These are phyloP conservation scores for Phocoena phocoena DNA, from an alignment of 2,113 vertebrate genomes.

Conservation along the genomic window DNA sequence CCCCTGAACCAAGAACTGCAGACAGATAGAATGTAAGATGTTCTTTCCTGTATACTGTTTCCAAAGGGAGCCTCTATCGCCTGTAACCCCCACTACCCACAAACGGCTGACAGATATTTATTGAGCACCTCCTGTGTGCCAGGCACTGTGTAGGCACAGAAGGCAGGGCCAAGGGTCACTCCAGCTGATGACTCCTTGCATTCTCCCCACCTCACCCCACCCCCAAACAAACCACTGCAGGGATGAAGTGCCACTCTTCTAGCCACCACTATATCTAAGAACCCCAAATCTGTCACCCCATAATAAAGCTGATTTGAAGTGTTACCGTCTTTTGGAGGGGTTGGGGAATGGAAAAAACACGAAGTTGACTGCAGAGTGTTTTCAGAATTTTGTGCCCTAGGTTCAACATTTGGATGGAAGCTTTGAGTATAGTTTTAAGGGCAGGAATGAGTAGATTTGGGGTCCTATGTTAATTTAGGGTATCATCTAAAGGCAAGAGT, in stretches of 20 bases:
- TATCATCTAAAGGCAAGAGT: neutral
- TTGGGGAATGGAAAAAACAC: neutral
- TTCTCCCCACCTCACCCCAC: neutral
- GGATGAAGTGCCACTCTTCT: neutral
- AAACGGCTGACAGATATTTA: slow-evolving; percentile 10
- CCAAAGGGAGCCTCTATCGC: neutral
- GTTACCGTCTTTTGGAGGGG: neutral
- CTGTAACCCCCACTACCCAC: neutral
- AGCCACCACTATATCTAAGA: neutral
- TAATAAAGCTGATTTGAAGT: slow-evolving; percentile 61
- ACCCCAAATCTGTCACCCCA: neutral
- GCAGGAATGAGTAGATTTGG: neutral
- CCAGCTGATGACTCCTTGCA: slow-evolving; percentile 51
- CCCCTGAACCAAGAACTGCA: neutral
- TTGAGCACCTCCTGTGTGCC: neutral
- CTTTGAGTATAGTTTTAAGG: neutral
- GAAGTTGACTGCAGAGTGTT: neutral
- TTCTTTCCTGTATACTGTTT: neutral
- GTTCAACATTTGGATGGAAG: neutral
- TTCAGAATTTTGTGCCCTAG: neutral
- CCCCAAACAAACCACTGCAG: neutral
- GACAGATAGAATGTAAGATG: neutral
- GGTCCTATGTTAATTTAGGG: neutral
- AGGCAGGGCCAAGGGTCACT: neutral
- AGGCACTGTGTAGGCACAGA: neutral